These are phyloP conservation scores for Escarpia spicata DNA, from an alignment of 2,888 invertebrate genomes.

Conservation along the genomic window DNA sequence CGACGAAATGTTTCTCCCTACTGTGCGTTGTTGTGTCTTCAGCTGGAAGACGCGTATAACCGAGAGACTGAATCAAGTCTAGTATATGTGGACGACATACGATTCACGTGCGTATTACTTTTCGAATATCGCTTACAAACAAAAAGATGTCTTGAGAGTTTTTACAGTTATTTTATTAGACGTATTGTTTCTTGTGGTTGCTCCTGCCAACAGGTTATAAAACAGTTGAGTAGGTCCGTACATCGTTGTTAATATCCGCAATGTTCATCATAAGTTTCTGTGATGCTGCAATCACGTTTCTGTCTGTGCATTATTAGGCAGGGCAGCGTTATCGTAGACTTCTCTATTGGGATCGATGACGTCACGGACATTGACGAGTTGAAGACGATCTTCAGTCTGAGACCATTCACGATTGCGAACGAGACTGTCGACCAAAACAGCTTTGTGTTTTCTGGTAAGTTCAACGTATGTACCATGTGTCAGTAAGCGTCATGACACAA, in stretches of 20 bases:
- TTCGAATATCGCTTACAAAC: neutral
- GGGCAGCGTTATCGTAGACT: neutral
- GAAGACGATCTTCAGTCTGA: neutral
- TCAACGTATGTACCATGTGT: neutral
- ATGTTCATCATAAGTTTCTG: too few relatives aligned
- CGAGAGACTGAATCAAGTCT: neutral
- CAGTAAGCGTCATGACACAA: neutral
- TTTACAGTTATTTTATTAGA: too few relatives aligned
- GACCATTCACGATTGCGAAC: neutral
- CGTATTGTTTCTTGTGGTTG: too few relatives aligned
- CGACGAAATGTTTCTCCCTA: neutral
- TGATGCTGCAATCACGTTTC: neutral
- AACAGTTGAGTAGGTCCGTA: too few relatives aligned
- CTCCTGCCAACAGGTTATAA: too few relatives aligned
- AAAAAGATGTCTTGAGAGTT: too few relatives aligned
- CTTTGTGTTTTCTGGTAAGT: neutral
- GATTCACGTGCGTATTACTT: neutral
- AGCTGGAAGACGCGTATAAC: neutral
- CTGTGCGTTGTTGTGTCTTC: neutral
- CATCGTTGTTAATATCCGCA: too few relatives aligned
- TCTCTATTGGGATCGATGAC: neutral
- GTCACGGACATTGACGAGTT: neutral
- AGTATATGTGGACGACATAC: neutral
- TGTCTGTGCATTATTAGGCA: neutral
- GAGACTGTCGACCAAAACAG: neutral